Conservation (phyloP, 2,888 invertebrate genomes). For the Lissocephala sabroskyi region DNA sequence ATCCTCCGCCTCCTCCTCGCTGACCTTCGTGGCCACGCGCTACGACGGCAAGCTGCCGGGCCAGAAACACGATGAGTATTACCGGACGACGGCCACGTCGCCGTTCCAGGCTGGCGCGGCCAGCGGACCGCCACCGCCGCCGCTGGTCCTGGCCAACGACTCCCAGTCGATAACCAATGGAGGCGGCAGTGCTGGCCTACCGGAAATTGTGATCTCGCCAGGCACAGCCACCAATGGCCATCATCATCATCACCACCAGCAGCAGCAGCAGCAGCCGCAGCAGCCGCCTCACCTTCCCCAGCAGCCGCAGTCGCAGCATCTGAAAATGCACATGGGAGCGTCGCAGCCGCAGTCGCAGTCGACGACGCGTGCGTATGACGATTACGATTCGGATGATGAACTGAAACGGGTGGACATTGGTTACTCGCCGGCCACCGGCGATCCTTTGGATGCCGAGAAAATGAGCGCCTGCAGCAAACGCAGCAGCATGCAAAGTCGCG, state of each 20-base stretch:
- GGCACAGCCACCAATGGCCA: conserved; percentile 53
- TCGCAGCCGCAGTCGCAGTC: conserved; percentile 68
- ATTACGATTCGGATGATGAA: conserved; percentile 92
- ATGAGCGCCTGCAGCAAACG: conserved; percentile 88
- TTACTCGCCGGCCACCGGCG: conserved; percentile 72
- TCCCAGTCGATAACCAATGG: conserved; percentile 38
- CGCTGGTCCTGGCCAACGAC: conserved; percentile 32
- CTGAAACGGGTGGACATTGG: conserved; percentile 88
- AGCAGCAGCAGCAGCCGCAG: conserved; percentile 6
- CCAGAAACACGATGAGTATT: conserved; percentile 73
- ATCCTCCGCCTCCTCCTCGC: conserved; percentile 21
- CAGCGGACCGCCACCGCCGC: conserved; percentile 33
- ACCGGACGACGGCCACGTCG: conserved; percentile 76
- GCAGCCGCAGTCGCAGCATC: conserved; percentile 52
- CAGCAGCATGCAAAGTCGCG: conserved; percentile 92
- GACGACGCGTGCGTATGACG: conserved; percentile 78
- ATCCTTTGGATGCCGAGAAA: conserved; percentile 83
- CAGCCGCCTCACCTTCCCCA: conserved; percentile 26
- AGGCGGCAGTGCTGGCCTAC: conserved; percentile 34
- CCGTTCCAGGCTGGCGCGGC: conserved; percentile 73
- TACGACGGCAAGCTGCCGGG: conserved; percentile 63
- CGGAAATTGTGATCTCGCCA: conserved; percentile 69
- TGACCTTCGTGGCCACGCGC: conserved; percentile 64
- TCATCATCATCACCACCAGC: conserved; percentile 33
- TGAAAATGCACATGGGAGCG: conserved; percentile 20